phyloP scores from a whole-genome alignment of 1,140 invertebrate genomes.

The Caenorhabditis briggsae region DNA sequence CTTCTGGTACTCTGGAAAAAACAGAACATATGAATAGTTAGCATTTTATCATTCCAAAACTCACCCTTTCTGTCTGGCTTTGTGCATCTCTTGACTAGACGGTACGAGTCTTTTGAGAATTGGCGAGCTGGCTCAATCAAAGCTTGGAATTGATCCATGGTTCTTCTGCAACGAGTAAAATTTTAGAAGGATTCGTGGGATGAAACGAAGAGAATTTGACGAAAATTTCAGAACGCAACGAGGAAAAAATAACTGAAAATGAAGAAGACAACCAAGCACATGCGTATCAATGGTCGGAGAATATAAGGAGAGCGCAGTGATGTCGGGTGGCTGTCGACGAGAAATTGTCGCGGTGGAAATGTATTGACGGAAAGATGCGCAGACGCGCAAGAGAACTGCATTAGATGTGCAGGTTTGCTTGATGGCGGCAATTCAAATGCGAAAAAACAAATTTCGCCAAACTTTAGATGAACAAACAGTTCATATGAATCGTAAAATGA shows the following conservation, averaged over 20 bases:
- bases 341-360: slow-evolving; percentile 38
- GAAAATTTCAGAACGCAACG: not conserved
- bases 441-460: not conserved
- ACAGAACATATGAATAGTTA: slow-evolving; percentile 65
- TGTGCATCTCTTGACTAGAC: slow-evolving; percentile 97
- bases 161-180: not conserved
- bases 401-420: slow-evolving; percentile 18
- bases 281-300: not conserved
- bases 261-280: not conserved
- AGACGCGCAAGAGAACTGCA: slow-evolving; percentile 44
- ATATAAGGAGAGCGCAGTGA: not conserved
- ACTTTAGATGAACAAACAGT: not conserved
- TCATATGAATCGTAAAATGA: not conserved
- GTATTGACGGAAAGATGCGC: not conserved
- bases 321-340: slow-evolving; percentile 35
- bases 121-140: slow-evolving; percentile 93
- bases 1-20: slow-evolving; percentile 96
- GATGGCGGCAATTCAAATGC: slow-evolving; percentile 27
- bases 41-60: slow-evolving; percentile 14
- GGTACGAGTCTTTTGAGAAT: slow-evolving; percentile 94
- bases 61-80: slow-evolving; percentile 98
- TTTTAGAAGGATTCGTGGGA: not conserved
- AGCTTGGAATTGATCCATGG: slow-evolving; percentile 96
- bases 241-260: not conserved
- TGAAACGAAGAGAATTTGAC: not conserved